phyloP scores from a whole-genome alignment of 2,113 vertebrate species.

The Pangasianodon gigas region DNA sequence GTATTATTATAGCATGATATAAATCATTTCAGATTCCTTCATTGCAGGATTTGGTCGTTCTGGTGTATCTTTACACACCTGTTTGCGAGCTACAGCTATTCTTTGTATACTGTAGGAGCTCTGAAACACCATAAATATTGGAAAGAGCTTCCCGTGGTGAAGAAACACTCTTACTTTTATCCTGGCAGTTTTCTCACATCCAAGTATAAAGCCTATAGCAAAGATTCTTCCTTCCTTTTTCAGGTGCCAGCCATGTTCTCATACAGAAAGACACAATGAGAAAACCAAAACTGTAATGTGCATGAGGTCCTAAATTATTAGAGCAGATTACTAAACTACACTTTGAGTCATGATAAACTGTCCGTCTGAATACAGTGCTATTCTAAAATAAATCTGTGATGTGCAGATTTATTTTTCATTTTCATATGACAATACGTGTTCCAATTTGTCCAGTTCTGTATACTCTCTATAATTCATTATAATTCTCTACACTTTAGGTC shows the following conservation, averaged over 20 bases:
- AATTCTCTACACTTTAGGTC: not conserved
- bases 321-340: not conserved
- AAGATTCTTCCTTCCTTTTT: not conserved
- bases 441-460: not conserved
- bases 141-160: not conserved
- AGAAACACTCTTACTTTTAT: slow-evolving; percentile 3
- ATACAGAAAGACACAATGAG: not conserved
- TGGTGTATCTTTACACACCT: not conserved
- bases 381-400: not conserved
- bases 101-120: not conserved
- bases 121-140: slow-evolving; percentile 18
- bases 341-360: not conserved
- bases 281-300: not conserved
- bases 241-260: not conserved
- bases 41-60: not conserved
- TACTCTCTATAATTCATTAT: not conserved
- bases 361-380: too few species aligned
- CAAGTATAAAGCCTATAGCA: not conserved
- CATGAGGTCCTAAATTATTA: not conserved
- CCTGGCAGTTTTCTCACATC: not conserved
- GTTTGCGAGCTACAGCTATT: not conserved
- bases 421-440: not conserved
- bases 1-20: not conserved
- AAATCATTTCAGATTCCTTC: not conserved
- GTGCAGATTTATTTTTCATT: not conserved